These are phyloP conservation scores for Papilio gigon DNA, from an alignment of 2,888 invertebrate genomes.

Conservation along the genomic window DNA sequence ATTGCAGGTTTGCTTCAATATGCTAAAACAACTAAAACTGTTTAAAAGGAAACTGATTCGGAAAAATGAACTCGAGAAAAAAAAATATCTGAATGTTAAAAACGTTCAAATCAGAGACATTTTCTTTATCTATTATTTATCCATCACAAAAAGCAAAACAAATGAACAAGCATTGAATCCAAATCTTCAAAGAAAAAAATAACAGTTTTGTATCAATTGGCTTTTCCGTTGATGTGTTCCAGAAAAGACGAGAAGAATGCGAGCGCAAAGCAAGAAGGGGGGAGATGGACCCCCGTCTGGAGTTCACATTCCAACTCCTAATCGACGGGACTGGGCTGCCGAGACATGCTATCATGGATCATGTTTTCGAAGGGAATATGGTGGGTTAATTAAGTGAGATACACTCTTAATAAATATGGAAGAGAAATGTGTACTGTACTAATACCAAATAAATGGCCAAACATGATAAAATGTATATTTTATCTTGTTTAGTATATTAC, in stretches of 20 bases:
- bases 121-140: no score
- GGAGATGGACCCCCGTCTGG: slow-evolving; percentile 95
- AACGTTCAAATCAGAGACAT: not conserved
- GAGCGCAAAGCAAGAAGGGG: slow-evolving; percentile 94
- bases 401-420: no score
- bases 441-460: no score
- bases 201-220: not conserved
- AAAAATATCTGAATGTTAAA: no score
- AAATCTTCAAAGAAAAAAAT: not conserved
- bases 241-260: slow-evolving; percentile 93
- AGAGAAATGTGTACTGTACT: no score
- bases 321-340: slow-evolving; percentile 92
- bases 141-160: no score
- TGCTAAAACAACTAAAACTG: not conserved
- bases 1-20: slow-evolving; percentile 62
- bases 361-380: slow-evolving; percentile 95
- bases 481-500: no score
- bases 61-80: no score
- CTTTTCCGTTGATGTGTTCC: slow-evolving; percentile 44
- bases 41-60: no score
- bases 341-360: slow-evolving; percentile 93
- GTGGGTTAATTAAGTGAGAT: no score
- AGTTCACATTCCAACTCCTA: slow-evolving; percentile 93
- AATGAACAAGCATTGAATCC: not conserved
- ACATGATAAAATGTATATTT: no score